Percentiles rank a stretch among this genome's conserved stretches.
These are phyloP conservation scores for Bombus superbus DNA, from an alignment of 1,140 invertebrate species.

Conservation along the genomic window DNA sequence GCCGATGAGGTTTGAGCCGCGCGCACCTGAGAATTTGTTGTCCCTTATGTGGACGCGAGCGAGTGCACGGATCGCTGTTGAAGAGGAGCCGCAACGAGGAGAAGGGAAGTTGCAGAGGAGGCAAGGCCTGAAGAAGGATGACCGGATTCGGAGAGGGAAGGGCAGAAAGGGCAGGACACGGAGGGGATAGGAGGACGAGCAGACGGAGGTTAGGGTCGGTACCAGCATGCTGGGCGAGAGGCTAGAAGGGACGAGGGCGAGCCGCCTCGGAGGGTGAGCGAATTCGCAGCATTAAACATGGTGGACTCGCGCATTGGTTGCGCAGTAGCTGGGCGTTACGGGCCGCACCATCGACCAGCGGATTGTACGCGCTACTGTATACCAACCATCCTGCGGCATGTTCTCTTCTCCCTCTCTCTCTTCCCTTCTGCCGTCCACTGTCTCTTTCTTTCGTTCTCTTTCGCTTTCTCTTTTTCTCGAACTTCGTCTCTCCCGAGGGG, in stretches of 20 bases:
- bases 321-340: conserved; percentile 72
- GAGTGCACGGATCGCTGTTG: conserved; percentile 16
- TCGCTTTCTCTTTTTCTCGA: not conserved
- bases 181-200: conserved; percentile 53
- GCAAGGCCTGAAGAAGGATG: conserved; percentile 19
- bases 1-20: conserved; percentile 51
- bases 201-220: conserved; percentile 62
- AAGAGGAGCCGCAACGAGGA: not conserved
- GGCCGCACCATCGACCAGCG: conserved; percentile 71
- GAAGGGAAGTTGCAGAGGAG: conserved; percentile 20
- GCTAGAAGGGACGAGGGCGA: conserved; percentile 50
- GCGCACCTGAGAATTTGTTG: conserved; percentile 64
- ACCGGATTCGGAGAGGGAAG: not conserved
- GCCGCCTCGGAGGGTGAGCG: conserved; percentile 64
- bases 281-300: conserved; percentile 73
- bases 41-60: conserved; percentile 42
- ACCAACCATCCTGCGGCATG: conserved; percentile 68
- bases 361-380: conserved; percentile 65
- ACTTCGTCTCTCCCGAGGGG: not conserved
- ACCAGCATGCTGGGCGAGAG: conserved; percentile 43
- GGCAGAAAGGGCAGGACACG: conserved; percentile 23
- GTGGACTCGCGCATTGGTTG: conserved; percentile 73
- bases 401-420: conserved; percentile 23
- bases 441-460: not conserved
- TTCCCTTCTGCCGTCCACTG: not conserved